Conservation (phyloP, 2,888 invertebrate genomes). For the Prosopocoilus inquinatus region DNA sequence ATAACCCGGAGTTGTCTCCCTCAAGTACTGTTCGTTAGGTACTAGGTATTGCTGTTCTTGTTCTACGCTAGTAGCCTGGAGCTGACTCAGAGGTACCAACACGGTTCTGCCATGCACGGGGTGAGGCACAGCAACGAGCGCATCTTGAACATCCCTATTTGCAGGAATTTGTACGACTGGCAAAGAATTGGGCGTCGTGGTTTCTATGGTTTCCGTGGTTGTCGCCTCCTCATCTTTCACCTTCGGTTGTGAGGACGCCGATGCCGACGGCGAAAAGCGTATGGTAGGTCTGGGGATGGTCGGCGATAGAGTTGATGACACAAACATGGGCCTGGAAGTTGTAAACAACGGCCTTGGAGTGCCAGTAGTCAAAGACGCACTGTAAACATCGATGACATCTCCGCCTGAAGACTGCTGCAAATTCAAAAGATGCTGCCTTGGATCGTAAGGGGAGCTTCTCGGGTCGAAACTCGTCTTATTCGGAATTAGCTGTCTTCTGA, state of each 20-base stretch:
- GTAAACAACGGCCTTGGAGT: slow-evolving; percentile 68
- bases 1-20: background rate
- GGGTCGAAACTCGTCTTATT: slow-evolving; percentile 54
- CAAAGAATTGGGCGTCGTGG: slow-evolving; percentile 55
- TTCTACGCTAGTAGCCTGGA: slow-evolving; percentile 28
- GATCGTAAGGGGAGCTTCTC: slow-evolving; percentile 39
- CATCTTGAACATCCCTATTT: slow-evolving; percentile 45
- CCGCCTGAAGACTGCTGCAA: slow-evolving; percentile 62
- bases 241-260: background rate
- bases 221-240: slow-evolving; percentile 23
- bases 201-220: slow-evolving; percentile 47
- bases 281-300: slow-evolving; percentile 34
- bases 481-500: slow-evolving; percentile 62
- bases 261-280: slow-evolving; percentile 2
- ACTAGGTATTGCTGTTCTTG: slow-evolving; percentile 36
- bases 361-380: slow-evolving; percentile 62
- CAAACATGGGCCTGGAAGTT: slow-evolving; percentile 61
- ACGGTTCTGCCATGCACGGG: slow-evolving; percentile 45
- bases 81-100: slow-evolving; percentile 44
- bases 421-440: slow-evolving; percentile 54
- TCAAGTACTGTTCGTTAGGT: slow-evolving; percentile 11
- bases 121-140: slow-evolving; percentile 51
- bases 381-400: slow-evolving; percentile 69
- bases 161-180: slow-evolving; percentile 58
- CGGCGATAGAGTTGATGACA: slow-evolving; percentile 48